These are phyloP conservation scores for Mus spretus DNA, from an alignment of 2,797 vertebrate genomes.

Conservation along the genomic window DNA sequence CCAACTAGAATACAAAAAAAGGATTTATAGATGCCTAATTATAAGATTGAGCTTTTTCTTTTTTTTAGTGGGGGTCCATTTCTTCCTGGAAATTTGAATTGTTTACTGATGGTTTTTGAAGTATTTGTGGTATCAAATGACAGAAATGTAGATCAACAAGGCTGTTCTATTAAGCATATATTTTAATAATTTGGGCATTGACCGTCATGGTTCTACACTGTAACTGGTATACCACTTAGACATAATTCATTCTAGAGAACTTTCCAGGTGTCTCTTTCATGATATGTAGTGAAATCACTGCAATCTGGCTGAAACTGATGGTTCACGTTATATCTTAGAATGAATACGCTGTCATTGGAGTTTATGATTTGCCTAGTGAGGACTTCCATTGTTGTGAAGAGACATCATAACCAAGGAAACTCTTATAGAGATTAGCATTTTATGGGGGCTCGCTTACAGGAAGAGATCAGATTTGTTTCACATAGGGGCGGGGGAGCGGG, in stretches of 20 bases:
- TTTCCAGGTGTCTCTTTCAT: conserved; percentile 1
- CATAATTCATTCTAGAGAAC: conserved; percentile 40
- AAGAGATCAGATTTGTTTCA: neutral
- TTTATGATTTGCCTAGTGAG: conserved; percentile 32
- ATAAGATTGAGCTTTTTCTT: conserved; percentile 14
- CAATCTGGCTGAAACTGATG: neutral
- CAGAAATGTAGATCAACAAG: conserved; percentile 16
- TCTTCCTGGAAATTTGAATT: conserved; percentile 53
- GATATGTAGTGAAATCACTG: neutral
- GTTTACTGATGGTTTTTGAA: conserved; percentile 43
- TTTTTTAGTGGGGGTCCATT: neutral
- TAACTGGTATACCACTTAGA: conserved; percentile 62
- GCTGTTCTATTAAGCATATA: conserved; percentile 43
- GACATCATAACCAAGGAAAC: neutral
- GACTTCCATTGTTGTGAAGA: neutral
- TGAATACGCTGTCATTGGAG: neutral
- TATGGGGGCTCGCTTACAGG: neutral
- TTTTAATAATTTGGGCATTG: conserved; percentile 63
- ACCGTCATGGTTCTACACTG: conserved; percentile 30
- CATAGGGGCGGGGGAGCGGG: neutral
- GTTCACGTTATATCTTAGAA: conserved; percentile 56
- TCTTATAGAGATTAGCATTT: neutral
- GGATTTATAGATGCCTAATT: conserved; percentile 47
- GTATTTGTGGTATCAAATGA: conserved; percentile 27
- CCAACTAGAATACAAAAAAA: conserved; percentile 17